Percentiles rank a stretch among this genome's conserved stretches.
These are phyloP conservation scores for Pissodes strobi DNA, from an alignment of 1,140 invertebrate genomes.

Conservation along the genomic window DNA sequence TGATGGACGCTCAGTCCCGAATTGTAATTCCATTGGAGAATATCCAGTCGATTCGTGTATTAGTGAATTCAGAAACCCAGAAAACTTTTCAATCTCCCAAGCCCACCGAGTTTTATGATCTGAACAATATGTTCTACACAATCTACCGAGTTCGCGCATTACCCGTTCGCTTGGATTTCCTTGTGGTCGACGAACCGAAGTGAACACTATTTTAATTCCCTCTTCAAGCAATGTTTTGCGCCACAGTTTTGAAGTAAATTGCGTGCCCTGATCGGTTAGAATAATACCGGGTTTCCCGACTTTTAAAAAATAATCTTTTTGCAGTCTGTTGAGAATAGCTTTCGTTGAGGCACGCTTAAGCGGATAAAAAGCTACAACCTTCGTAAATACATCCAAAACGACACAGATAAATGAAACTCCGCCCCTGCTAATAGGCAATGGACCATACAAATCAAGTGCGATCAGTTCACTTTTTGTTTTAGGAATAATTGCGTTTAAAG, in stretches of 20 bases:
- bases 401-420: conserved; percentile 41
- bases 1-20: neutral
- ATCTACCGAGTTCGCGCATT: conserved; percentile 43
- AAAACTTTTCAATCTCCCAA: neutral
- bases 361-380: too few species aligned
- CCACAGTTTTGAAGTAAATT: conserved; percentile 36
- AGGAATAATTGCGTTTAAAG: conserved; percentile 1
- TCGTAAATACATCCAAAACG: too few species aligned
- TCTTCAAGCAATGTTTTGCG: conserved; percentile 26
- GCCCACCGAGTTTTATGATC: conserved; percentile 3
- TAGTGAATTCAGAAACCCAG: neutral
- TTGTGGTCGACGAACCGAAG: conserved; percentile 45
- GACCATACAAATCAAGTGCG: conserved; percentile 47
- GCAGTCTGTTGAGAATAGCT: conserved; percentile 34
- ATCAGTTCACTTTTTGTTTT: conserved; percentile 42
- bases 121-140: conserved; percentile 39
- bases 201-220: conserved; percentile 37
- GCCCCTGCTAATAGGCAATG: conserved; percentile 38
- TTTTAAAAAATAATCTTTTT: conserved; percentile 33
- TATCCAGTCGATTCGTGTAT: conserved; percentile 10
- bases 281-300: conserved; percentile 17
- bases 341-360: too few species aligned
- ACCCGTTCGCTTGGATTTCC: conserved; percentile 45
- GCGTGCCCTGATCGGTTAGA: conserved; percentile 36
- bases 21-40: conserved; percentile 5